phyloP scores from a whole-genome alignment of 2,888 invertebrate species.

The Cerceris rybyensis region DNA sequence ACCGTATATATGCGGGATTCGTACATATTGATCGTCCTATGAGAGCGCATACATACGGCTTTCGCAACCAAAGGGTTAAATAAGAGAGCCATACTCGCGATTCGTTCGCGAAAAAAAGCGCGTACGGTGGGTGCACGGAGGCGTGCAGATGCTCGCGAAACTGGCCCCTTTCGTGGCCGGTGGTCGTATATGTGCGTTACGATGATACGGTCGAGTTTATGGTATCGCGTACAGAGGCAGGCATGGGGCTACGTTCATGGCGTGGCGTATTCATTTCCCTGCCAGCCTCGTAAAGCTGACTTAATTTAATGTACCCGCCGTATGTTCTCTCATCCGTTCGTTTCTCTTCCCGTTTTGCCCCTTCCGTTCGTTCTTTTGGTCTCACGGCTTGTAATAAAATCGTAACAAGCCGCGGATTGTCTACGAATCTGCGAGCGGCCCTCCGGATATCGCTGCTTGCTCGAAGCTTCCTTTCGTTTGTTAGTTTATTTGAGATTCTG shows the following conservation, averaged over 20 bases:
- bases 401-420: slow-evolving; percentile 46
- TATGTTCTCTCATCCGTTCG: slow-evolving; percentile 21
- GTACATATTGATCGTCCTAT: too few species aligned
- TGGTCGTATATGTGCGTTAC: slow-evolving; percentile 67
- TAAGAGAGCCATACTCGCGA: slow-evolving; percentile 9
- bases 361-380: slow-evolving; percentile 13
- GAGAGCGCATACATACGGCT: too few species aligned
- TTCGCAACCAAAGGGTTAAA: neutral
- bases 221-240: slow-evolving; percentile 70
- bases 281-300: slow-evolving; percentile 76
- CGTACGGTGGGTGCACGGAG: slow-evolving; percentile 41
- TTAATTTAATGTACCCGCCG: slow-evolving; percentile 75
- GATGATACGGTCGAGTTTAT: slow-evolving; percentile 72
- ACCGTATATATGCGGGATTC: too few species aligned
- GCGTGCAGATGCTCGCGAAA: slow-evolving; percentile 45
- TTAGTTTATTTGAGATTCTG: too few species aligned
- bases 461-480: too few species aligned
- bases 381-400: slow-evolving; percentile 45
- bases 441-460: too few species aligned
- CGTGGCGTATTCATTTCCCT: slow-evolving; percentile 76
- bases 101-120: slow-evolving; percentile 32
- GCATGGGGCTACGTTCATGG: slow-evolving; percentile 59
- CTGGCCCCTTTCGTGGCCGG: slow-evolving; percentile 62
- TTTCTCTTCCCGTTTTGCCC: slow-evolving; percentile 13
- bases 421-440: slow-evolving; percentile 7